Evolutionary conservation across 2,888 invertebrate species (phyloP).

Genomic region (Pediacus dermestoides): DNA sequence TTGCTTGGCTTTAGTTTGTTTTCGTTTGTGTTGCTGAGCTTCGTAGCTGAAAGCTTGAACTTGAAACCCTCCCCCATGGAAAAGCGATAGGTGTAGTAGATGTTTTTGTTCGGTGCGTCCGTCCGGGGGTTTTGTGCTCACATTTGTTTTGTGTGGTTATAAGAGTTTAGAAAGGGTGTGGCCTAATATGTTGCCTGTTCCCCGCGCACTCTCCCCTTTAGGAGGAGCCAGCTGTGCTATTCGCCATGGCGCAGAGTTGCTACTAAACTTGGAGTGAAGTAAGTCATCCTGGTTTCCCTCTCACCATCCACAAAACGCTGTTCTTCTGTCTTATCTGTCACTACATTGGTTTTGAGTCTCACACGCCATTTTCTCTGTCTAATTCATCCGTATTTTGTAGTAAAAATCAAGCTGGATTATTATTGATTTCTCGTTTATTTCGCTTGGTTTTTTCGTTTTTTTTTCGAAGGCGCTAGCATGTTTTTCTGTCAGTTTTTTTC

Average conservation of each 20-base stretch:
- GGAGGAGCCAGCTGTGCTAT: constrained; percentile 73
- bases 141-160: no score
- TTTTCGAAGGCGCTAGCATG: no score
- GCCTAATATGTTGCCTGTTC: constrained; percentile 54
- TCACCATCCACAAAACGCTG: constrained; percentile 23
- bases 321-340: constrained; percentile 15
- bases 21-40: constrained; percentile 42
- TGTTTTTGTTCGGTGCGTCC: constrained; percentile 1
- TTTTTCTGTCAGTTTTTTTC: no score
- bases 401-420: no score
- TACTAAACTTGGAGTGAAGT: constrained; percentile 93
- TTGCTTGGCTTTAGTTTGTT: constrained; percentile 41
- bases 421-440: no score
- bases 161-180: no score
- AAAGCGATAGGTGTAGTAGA: constrained; percentile 1
- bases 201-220: constrained; percentile 49
- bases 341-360: no score
- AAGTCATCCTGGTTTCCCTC: constrained; percentile 60
- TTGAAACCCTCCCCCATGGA: background rate
- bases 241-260: constrained; percentile 92
- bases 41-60: constrained; percentile 33
- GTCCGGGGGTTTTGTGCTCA: constrained; percentile 7
- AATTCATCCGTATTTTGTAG: no score
- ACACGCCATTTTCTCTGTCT: no score
- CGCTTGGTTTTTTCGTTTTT: no score